Evolutionary conservation across 2,888 invertebrate species (phyloP).

Genomic region (Spilosoma lubricipeda): DNA sequence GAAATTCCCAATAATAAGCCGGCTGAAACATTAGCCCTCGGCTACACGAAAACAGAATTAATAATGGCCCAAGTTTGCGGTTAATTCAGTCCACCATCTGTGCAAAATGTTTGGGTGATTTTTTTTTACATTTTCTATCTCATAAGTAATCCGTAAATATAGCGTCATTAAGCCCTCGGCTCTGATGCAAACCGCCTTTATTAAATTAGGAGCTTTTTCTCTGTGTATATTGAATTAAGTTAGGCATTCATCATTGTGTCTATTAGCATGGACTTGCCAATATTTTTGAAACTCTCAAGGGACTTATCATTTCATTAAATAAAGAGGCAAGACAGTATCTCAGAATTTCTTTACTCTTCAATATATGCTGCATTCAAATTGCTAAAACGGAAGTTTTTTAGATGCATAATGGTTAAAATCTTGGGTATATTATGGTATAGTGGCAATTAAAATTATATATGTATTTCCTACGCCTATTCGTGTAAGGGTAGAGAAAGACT

Average conservation of each 20-base stretch:
- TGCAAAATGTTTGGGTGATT: conserved; percentile 67
- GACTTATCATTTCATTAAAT: conserved; percentile 78
- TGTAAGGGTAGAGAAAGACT: too few relatives aligned
- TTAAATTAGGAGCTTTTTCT: conserved; percentile 54
- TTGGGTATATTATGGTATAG: not conserved
- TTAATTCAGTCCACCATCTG: conserved; percentile 76
- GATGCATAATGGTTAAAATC: not conserved
- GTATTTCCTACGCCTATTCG: too few relatives aligned
- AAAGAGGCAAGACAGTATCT: conserved; percentile 52
- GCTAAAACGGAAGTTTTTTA: not conserved
- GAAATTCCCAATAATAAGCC: conserved; percentile 83
- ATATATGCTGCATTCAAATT: not conserved
- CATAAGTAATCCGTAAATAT: conserved; percentile 67
- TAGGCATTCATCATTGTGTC: conserved; percentile 79
- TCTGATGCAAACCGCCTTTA: conserved; percentile 54
- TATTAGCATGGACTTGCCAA: conserved; percentile 62
- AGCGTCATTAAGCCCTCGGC: conserved; percentile 63
- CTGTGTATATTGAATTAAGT: conserved; percentile 45
- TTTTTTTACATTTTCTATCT: conserved; percentile 66
- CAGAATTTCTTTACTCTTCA: not conserved
- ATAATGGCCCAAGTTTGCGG: conserved; percentile 80
- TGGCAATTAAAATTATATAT: not conserved
- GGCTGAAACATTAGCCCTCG: conserved; percentile 76
- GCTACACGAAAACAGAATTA: conserved; percentile 82
- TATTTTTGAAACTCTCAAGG: conserved; percentile 51